Percentiles rank a stretch among this genome's conserved stretches.
These are phyloP conservation scores for Ormia ochracea DNA, from an alignment of 2,888 invertebrate species.

Conservation along the genomic window DNA sequence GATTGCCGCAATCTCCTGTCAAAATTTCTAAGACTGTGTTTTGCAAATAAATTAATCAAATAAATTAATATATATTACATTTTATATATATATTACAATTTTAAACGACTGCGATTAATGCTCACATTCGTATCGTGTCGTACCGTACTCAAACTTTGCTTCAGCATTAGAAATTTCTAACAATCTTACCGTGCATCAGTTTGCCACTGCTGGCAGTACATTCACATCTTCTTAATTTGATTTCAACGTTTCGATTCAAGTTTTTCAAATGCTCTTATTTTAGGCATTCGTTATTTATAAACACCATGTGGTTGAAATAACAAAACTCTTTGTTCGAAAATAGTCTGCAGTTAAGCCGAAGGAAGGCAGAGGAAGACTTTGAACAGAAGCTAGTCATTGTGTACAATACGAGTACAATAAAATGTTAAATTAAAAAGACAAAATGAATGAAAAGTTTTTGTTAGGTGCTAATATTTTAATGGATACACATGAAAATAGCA, in stretches of 20 bases:
- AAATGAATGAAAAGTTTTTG: slow-evolving; percentile 27
- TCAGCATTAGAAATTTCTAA: too few relatives aligned
- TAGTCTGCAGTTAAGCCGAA: neutral
- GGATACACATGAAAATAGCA: slow-evolving; percentile 43
- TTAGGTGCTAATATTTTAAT: slow-evolving; percentile 6
- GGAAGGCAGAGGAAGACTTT: neutral
- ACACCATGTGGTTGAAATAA: slow-evolving; percentile 29
- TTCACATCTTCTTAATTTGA: neutral
- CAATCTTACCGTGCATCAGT: neutral
- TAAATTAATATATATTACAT: too few relatives aligned
- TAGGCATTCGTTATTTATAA: slow-evolving; percentile 31
- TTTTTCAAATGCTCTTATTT: slow-evolving; percentile 5
- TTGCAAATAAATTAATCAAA: too few relatives aligned
- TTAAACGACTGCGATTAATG: too few relatives aligned
- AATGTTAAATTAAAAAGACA: neutral
- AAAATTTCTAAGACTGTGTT: too few relatives aligned
- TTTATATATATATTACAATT: too few relatives aligned
- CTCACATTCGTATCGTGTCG: too few relatives aligned
- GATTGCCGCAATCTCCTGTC: too few relatives aligned
- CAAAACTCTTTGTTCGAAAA: neutral
- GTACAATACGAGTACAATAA: neutral
- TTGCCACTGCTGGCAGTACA: neutral
- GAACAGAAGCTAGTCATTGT: too few relatives aligned
- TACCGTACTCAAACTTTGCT: too few relatives aligned
- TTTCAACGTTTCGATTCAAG: slow-evolving; percentile 10